Evolutionary conservation across 2,888 invertebrate species (phyloP).

Genomic region (Acanthosepion esculentum): DNA sequence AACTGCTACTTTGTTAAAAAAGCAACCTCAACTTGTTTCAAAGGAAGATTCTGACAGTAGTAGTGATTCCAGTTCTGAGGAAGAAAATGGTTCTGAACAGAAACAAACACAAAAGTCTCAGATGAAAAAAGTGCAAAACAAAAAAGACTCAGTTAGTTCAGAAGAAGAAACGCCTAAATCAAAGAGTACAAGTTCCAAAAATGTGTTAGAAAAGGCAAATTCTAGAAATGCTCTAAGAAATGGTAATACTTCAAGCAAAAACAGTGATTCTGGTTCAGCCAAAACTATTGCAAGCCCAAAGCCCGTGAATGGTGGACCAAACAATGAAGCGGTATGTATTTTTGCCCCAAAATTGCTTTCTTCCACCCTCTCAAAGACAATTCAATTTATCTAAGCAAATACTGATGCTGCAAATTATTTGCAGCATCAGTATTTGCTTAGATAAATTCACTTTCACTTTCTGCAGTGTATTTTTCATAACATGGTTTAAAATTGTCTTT

Average conservation of each 20-base stretch:
- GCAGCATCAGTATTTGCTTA: too few species aligned
- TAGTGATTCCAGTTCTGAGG: background rate
- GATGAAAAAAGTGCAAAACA: background rate
- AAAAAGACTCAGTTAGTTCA: background rate
- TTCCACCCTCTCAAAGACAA: too few species aligned
- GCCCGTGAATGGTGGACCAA: background rate
- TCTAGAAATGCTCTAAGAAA: too few species aligned
- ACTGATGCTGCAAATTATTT: too few species aligned
- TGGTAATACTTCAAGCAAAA: background rate
- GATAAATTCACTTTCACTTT: too few species aligned
- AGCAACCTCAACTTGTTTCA: conserved; percentile 53
- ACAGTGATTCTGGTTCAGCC: background rate
- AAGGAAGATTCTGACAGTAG: conserved; percentile 51
- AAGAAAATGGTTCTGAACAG: background rate
- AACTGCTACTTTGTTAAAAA: conserved; percentile 47
- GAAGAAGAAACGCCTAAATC: background rate
- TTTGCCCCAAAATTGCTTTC: too few species aligned
- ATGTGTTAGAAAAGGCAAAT: too few species aligned
- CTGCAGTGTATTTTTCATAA: too few species aligned
- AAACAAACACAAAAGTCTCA: background rate
- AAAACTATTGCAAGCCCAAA: background rate
- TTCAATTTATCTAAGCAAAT: too few species aligned
- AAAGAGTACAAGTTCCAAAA: background rate
- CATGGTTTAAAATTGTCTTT: too few species aligned
- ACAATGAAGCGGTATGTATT: background rate